These are phyloP conservation scores for Stenotaenia linearis DNA, from an alignment of 2,888 invertebrate genomes.

Conservation along the genomic window DNA sequence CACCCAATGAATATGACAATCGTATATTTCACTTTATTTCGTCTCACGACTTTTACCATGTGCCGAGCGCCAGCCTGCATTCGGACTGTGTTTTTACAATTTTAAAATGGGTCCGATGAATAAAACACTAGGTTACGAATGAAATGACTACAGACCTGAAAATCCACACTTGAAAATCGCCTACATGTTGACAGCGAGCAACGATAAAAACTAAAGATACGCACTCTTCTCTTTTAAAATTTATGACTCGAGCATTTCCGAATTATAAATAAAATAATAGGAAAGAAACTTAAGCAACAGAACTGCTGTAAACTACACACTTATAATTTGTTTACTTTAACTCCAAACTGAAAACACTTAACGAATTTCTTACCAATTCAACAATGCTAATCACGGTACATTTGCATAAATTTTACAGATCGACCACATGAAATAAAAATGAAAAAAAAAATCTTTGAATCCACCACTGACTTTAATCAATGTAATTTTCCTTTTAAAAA, in stretches of 20 bases:
- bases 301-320: too few relatives aligned
- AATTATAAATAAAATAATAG: not conserved
- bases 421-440: too few relatives aligned
- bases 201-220: not conserved
- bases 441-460: too few relatives aligned
- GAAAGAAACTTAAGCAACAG: too few relatives aligned
- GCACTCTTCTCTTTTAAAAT: not conserved
- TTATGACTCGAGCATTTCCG: not conserved
- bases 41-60: not conserved
- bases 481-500: too few relatives aligned
- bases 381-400: too few relatives aligned
- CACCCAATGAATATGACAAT: constrained; percentile 22
- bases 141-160: not conserved
- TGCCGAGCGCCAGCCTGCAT: not conserved
- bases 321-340: too few relatives aligned
- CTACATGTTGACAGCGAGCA: not conserved
- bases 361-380: too few relatives aligned
- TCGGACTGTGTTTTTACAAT: constrained; percentile 3
- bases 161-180: not conserved
- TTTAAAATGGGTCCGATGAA: constrained; percentile 2
- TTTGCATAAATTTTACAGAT: too few relatives aligned
- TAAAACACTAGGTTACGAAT: constrained; percentile 10
- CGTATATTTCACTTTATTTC: constrained; percentile 23
- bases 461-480: too few relatives aligned
- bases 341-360: too few relatives aligned